Base-by-base conservation (phyloP, 2,888 invertebrate genomes). In the Gasteruption jaculator region DNA sequence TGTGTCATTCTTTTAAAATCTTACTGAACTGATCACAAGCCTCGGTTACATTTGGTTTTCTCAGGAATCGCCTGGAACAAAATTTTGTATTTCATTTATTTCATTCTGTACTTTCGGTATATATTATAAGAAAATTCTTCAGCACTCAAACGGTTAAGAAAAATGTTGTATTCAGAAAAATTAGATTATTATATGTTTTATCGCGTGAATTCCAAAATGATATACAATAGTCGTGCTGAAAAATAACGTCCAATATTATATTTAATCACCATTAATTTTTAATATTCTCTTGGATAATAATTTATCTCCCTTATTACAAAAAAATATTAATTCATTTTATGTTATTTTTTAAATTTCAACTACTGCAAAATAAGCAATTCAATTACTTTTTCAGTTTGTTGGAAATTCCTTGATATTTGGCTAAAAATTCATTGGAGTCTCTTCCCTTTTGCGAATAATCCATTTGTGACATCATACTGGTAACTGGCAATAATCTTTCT, bases 11-110 rank as follows among this genome's bases (percentile, higher is more conserved):
- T 29, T 11, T 15, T 12, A 26, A 27, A 36, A 16, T 55, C 64
- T 65, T 58, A 67, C 82, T 78, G 58, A 87, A 89, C 54, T 87
- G 85, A 50, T 85, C 83, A 26, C 83, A 81, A 0, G 87, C 86
- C 71, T 89, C 89, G 0, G 82, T 77, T 35, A 86, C 79, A 66
- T 86, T 90, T 2, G 88, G 86, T 57, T 84, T 85, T 30, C 84
- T 76, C 68, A 85, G 73, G 59, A 85, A 85, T 41, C 83, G 76
- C 63, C 85, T 85, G 65, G 20, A 75, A 76, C n/a, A n/a, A n/a
- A n/a, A n/a, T n/a, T n/a, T n/a, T n/a, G n/a, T n/a, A n/a, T n/a
- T n/a, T n/a, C n/a, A n/a, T n/a, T n/a, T n/a, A n/a, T n/a, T n/a
- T n/a, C n/a, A n/a, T n/a, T n/a, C n/a, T n/a, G 56, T 41, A 48